Percentiles rank a stretch among this genome's conserved stretches.
Evolutionary conservation across 2,797 vertebrate species (phyloP).

Genomic region (Monodelphis domestica): DNA sequence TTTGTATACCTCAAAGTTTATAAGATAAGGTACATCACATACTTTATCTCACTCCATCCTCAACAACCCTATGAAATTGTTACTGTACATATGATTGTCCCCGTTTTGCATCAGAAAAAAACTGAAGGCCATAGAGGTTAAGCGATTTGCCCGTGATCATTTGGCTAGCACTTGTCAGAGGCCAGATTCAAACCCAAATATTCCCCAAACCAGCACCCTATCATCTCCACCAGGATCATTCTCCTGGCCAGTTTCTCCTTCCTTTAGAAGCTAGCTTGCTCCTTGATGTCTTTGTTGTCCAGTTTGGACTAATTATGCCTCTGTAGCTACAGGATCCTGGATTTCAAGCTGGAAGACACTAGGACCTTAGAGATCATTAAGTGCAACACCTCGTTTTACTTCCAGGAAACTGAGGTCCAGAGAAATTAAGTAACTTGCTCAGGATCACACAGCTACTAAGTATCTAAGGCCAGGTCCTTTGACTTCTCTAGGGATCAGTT

Average conservation of each 20-base stretch:
- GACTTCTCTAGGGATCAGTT: neutral
- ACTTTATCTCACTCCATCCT: neutral
- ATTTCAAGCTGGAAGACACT: neutral
- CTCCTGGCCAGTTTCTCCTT: too few species aligned
- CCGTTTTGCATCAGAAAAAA: neutral
- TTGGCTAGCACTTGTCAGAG: too few species aligned
- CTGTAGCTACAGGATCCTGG: neutral
- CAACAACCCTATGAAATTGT: neutral
- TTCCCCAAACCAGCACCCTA: too few species aligned
- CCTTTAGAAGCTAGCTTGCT: too few species aligned
- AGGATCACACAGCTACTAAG: neutral
- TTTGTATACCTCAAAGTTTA: neutral
- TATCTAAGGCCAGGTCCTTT: neutral
- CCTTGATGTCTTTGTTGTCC: neutral
- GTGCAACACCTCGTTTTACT: neutral
- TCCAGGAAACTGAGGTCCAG: neutral
- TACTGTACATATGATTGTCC: neutral
- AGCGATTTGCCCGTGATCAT: neutral
- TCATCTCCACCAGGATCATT: too few species aligned
- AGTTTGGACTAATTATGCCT: rapidly evolving
- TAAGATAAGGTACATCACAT: neutral
- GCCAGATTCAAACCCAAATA: too few species aligned
- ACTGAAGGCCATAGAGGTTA: neutral
- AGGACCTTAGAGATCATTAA: neutral
- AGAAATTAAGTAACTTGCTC: neutral